phyloP scores from a whole-genome alignment of 2,797 vertebrate species.

The Distichodus sexfasciatus region DNA sequence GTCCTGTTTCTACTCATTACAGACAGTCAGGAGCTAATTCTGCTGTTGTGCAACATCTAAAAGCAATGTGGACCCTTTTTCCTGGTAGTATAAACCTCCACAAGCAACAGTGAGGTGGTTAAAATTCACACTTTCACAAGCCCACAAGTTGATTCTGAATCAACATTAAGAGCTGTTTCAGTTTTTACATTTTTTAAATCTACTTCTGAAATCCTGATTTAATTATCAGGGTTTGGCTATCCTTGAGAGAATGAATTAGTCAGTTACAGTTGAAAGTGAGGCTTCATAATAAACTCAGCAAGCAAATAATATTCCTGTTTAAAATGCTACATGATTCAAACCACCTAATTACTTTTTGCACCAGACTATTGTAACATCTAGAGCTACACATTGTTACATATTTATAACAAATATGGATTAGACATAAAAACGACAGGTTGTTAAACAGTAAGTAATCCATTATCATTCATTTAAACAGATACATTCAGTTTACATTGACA shows the following conservation, averaged over 20 bases:
- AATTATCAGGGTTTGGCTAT: conserved; percentile 19
- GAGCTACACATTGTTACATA: no score
- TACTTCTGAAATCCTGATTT: conserved; percentile 17
- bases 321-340: no score
- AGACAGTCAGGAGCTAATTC: conserved; percentile 17
- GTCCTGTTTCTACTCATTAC: conserved; percentile 10
- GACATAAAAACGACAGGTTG: no score
- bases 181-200: conserved; percentile 5
- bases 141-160: not conserved
- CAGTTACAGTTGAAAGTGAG: not conserved
- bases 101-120: not conserved
- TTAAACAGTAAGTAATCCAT: no score
- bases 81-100: not conserved
- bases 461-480: no score
- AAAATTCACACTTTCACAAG: not conserved
- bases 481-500: no score
- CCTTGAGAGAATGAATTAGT: no score
- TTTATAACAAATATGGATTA: no score
- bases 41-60: conserved; percentile 3
- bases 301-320: no score
- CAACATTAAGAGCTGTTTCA: no score
- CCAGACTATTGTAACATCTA: no score
- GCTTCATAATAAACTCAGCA: not conserved
- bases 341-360: no score
- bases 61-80: not conserved